Conservation (phyloP, 2,113 vertebrate genomes). For the Pampusana beccarii region DNA sequence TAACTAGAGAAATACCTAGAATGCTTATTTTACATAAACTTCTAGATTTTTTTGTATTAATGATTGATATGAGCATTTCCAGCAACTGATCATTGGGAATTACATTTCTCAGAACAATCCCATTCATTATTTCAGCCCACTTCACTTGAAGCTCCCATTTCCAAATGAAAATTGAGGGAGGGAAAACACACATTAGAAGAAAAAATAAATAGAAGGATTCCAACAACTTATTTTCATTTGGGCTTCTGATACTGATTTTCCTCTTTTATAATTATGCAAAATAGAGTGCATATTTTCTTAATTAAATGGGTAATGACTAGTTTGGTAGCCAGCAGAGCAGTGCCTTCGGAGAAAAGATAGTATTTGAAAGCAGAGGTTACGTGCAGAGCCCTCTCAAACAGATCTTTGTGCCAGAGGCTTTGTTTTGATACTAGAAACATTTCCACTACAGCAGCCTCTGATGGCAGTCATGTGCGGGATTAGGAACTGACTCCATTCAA, state of each 20-base stretch:
- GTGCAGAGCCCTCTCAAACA: slow-evolving; percentile 42
- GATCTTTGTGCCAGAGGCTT: slow-evolving; percentile 69
- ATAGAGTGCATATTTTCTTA: slow-evolving; percentile 45
- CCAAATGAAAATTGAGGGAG: slow-evolving; percentile 35
- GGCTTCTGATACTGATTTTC: slow-evolving; percentile 20
- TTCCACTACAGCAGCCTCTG: slow-evolving; percentile 71
- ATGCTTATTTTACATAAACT: slow-evolving; percentile 40
- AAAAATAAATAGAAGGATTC: slow-evolving; percentile 44
- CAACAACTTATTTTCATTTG: slow-evolving; percentile 57
- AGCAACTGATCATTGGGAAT: slow-evolving; percentile 30
- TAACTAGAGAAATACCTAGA: not conserved
- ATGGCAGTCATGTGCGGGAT: slow-evolving; percentile 68
- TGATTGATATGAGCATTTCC: slow-evolving; percentile 5
- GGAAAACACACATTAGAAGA: slow-evolving; percentile 53
- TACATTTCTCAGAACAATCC: slow-evolving; percentile 33
- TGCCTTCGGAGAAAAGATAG: slow-evolving; percentile 46
- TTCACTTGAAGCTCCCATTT: slow-evolving; percentile 43
- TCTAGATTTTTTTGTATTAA: slow-evolving; percentile 35
- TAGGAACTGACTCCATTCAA: slow-evolving; percentile 73
- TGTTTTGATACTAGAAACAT: slow-evolving; percentile 70
- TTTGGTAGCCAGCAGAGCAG: slow-evolving; percentile 44
- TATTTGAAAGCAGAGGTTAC: slow-evolving; percentile 61
- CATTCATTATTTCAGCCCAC: slow-evolving; percentile 53
- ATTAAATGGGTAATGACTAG: slow-evolving; percentile 62
- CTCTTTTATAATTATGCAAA: slow-evolving; percentile 47